Percentiles rank a stretch among this genome's conserved stretches.
Evolutionary conservation across 2,113 vertebrate genomes (phyloP).

Genomic region (Phalacrocorax aristotelis): DNA sequence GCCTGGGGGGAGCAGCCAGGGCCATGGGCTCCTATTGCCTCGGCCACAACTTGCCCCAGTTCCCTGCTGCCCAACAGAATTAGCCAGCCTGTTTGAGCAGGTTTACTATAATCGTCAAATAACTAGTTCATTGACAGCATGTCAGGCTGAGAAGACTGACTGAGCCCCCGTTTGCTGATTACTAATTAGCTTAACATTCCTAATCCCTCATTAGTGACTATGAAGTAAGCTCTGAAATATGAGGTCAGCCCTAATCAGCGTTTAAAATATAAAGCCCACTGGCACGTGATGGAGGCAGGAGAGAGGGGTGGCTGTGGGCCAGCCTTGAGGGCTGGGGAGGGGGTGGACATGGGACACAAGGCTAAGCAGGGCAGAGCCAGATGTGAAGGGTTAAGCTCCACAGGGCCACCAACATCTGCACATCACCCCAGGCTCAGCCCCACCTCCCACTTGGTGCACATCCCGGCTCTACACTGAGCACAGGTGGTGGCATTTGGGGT

Average conservation of each 20-base stretch:
- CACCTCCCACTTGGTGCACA: accelerated
- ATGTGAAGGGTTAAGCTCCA: neutral
- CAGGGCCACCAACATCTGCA: accelerated
- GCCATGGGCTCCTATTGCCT: neutral
- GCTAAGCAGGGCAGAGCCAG: neutral
- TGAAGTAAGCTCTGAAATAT: constrained; percentile 62
- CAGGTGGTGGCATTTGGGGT: neutral
- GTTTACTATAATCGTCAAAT: constrained; percentile 24
- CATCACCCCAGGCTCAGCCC: neutral
- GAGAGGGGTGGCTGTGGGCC: neutral
- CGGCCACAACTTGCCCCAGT: accelerated
- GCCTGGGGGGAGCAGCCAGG: neutral
- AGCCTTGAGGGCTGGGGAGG: neutral
- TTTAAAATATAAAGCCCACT: constrained; percentile 38
- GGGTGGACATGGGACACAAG: too few species aligned
- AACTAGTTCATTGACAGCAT: neutral
- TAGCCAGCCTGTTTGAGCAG: neutral
- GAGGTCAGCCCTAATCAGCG: constrained; percentile 56
- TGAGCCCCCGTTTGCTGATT: constrained; percentile 47
- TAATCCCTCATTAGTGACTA: constrained; percentile 66
- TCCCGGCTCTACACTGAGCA: accelerated
- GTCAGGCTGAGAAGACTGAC: constrained; percentile 34
- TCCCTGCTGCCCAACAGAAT: constrained; percentile 29
- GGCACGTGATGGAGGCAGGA: neutral
- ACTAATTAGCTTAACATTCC: constrained; percentile 67